A percentile compares a stretch with the other conserved stretches of the same genome.
Evolutionary conservation across 2,113 vertebrate genomes (phyloP).

Genomic region (Oenanthe melanoleuca): DNA sequence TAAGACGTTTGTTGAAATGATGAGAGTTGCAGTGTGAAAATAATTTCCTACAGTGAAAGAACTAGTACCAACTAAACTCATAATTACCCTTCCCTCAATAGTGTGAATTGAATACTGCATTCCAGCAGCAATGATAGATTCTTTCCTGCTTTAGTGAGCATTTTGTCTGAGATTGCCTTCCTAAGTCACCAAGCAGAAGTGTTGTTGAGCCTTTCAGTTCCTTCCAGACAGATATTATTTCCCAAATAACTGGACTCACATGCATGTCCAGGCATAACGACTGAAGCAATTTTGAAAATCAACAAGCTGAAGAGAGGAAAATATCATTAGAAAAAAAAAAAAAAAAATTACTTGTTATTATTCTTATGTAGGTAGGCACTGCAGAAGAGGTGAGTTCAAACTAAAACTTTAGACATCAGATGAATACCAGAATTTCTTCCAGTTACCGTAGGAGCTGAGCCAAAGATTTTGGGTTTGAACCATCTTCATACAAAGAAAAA

Average conservation of each 20-base stretch:
- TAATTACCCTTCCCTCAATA: background rate
- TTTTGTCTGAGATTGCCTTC: background rate
- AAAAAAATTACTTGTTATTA: background rate
- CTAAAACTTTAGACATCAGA: background rate
- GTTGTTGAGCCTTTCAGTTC: background rate
- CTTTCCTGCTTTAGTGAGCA: background rate
- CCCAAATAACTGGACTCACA: background rate
- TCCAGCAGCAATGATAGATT: background rate
- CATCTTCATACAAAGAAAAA: background rate
- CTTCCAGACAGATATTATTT: background rate
- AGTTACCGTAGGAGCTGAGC: background rate
- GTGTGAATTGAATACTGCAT: background rate
- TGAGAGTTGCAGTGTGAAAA: background rate
- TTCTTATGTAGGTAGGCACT: background rate
- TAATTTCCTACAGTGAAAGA: background rate
- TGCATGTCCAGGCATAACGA: background rate
- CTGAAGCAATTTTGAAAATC: background rate
- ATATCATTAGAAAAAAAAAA: background rate
- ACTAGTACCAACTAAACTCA: background rate
- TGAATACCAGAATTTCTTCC: background rate
- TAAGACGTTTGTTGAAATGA: background rate
- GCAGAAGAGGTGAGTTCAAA: background rate
- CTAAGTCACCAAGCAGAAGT: background rate
- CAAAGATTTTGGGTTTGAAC: background rate
- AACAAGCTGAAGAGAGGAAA: background rate